A percentile compares a stretch with the other conserved stretches of the same genome.
These are phyloP conservation scores for Electrona antarctica DNA, from an alignment of 2,113 vertebrate genomes.

Conservation along the genomic window DNA sequence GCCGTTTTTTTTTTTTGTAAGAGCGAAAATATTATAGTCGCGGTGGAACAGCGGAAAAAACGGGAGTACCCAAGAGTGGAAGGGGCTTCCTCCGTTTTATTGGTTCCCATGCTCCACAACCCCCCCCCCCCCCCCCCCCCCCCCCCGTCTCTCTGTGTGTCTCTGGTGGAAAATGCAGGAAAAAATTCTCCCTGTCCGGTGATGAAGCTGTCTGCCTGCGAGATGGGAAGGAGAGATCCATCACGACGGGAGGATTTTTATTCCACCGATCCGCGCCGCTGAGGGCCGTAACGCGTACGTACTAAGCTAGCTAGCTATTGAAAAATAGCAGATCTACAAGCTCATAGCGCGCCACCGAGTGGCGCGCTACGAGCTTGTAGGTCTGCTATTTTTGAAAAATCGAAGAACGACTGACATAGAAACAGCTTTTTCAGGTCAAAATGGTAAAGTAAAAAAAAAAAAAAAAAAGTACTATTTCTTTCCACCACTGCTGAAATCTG, in stretches of 20 bases:
- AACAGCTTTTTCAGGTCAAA: no score
- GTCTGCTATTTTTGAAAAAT: no score
- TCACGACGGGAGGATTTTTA: conserved; percentile 57
- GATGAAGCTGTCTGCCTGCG: conserved; percentile 76
- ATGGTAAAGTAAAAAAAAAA: no score
- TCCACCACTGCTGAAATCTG: neutral
- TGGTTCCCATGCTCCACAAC: conserved; percentile 63
- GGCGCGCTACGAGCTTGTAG: no score
- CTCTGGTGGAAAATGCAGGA: conserved; percentile 62
- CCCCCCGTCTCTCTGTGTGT: conserved; percentile 30
- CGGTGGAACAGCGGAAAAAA: conserved; percentile 39
- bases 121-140: conserved; percentile 19
- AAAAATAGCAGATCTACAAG: no score
- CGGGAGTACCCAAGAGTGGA: conserved; percentile 50
- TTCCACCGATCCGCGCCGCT: conserved; percentile 63
- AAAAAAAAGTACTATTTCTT: no score
- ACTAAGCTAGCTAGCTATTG: no score
- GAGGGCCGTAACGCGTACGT: conserved; percentile 66
- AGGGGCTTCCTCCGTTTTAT: conserved; percentile 61
- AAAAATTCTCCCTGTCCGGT: conserved; percentile 60
- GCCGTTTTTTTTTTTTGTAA: conserved; percentile 20
- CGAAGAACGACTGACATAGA: no score
- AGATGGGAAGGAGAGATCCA: conserved; percentile 74
- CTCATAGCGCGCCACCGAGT: no score
- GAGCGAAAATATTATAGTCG: conserved; percentile 44